These are phyloP conservation scores for Galerucella nymphaeae DNA, from an alignment of 2,888 invertebrate genomes.

Conservation along the genomic window DNA sequence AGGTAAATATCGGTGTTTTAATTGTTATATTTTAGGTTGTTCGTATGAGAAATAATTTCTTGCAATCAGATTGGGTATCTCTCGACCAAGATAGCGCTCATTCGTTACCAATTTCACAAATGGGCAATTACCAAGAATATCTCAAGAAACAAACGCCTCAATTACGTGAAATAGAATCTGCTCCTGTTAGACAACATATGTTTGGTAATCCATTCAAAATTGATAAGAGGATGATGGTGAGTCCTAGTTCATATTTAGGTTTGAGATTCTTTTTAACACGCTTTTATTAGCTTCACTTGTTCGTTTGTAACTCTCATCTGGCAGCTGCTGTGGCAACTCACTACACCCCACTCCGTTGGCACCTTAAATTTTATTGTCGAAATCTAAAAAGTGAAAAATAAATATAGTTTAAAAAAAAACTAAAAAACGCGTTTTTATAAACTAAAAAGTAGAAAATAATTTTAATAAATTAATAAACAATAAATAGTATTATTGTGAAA, in stretches of 20 bases:
- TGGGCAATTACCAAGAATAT: slow-evolving; percentile 99
- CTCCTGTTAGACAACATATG: slow-evolving; percentile 96
- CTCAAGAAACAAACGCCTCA: slow-evolving; percentile 93
- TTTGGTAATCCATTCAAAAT: slow-evolving; percentile 99
- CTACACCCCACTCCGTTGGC: no score
- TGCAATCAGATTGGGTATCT: slow-evolving; percentile 81
- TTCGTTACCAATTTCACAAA: slow-evolving; percentile 94
- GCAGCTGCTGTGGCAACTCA: no score
- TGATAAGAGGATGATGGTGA: slow-evolving; percentile 80
- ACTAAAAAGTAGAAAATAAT: no score
- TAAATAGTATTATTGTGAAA: no score
- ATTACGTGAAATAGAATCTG: slow-evolving; percentile 92
- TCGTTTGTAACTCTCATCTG: no score
- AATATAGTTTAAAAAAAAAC: no score
- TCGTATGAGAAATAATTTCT: slow-evolving; percentile 93
- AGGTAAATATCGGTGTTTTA: not conserved
- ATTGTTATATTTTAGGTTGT: slow-evolving; percentile 70
- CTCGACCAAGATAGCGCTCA: slow-evolving; percentile 94
- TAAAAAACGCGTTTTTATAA: no score
- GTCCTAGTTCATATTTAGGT: not conserved
- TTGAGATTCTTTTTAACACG: not conserved
- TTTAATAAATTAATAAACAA: no score
- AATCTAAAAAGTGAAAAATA: no score
- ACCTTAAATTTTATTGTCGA: no score
- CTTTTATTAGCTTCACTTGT: no score